Evolutionary conservation across 2,797 vertebrate genomes (phyloP), one percentile per base, ranked within the genome.

Genomic region (Sebastes itinus): DNA sequence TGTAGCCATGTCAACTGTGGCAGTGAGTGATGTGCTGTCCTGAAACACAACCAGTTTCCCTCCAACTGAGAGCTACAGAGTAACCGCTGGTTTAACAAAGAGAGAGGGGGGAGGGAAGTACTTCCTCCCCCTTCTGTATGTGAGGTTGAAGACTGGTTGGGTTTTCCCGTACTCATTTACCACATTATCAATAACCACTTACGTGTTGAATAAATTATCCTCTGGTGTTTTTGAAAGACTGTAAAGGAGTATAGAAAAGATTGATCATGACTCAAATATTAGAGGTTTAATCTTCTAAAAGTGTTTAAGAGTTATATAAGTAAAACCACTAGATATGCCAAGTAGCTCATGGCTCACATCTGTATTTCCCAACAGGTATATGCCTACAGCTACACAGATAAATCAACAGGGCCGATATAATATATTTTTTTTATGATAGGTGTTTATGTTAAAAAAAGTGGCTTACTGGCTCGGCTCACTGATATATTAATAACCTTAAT

Each of bases 1-100:
- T 80, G 49, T 25, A 64, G 72, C 65, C 77, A 38, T 54, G 67
- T 88, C 83, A 69, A 22, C 64, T 71, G 8, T 74, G 68, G 35
- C 66, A 35, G 55, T 84, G 83, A 90, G 69, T 78, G 86, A 89
- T 88, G 60, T 32, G 46, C 72, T 66, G 64, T 81, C 61, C 56
- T 89, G 83, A 88, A 90, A 92, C 83, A 78, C 32, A 80, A 85
- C 61, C 78, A 72, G 64, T 75, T 83, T 77, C 79, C 85, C 78
- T 87, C 74, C 73, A 80, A 72, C 79, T 49, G 60, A 87, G 83
- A 38, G 58, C 74, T 46, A 2, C 33, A 49, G 55, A 3, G 38
- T 42, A 59, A 13, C 69, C 1, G 23, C 30, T 69, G 62, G 65
- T 77, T 74, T 75, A 70, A 79, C 56, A 78, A 66, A 25, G 9